These are phyloP conservation scores for Heliconius nattereri DNA, from an alignment of 1,140 invertebrate species.

Conservation along the genomic window DNA sequence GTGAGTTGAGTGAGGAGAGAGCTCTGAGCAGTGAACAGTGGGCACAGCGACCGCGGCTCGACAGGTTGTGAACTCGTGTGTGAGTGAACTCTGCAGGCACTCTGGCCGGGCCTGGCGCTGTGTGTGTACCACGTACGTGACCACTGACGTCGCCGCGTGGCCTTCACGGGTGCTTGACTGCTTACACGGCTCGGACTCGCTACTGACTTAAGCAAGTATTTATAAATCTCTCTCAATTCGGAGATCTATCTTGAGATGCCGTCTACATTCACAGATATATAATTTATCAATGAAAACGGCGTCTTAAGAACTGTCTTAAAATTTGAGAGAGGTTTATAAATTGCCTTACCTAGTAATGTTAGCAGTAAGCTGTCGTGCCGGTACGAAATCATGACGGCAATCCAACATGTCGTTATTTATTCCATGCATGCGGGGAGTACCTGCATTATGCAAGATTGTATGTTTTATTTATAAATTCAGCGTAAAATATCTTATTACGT, in stretches of 20 bases:
- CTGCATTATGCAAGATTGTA: conserved; percentile 15
- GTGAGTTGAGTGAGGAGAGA: conserved; percentile 16
- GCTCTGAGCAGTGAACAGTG: conserved; percentile 12
- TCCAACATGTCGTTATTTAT: conserved; percentile 1
- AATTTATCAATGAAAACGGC: too few relatives aligned
- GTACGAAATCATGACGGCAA: conserved; percentile 14
- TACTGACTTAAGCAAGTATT: neutral
- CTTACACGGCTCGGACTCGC: conserved; percentile 34
- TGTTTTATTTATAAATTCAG: conserved; percentile 10
- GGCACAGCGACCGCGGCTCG: conserved; percentile 47
- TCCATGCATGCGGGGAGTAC: conserved; percentile 10
- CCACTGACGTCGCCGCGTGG: conserved; percentile 56
- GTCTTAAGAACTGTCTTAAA: too few relatives aligned
- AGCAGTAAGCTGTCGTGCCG: conserved; percentile 3
- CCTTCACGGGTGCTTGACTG: conserved; percentile 68
- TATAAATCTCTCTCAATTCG: too few relatives aligned
- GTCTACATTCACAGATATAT: too few relatives aligned
- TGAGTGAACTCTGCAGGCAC: conserved; percentile 70
- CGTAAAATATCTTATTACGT: neutral
- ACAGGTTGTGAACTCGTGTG: conserved; percentile 60
- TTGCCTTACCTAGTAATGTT: neutral
- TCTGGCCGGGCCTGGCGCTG: conserved; percentile 33
- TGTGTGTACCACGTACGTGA: conserved; percentile 36
- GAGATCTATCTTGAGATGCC: too few relatives aligned
- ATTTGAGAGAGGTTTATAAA: too few relatives aligned